Conservation (phyloP, 1,140 invertebrate genomes). For the Temnothorax nylanderi region DNA sequence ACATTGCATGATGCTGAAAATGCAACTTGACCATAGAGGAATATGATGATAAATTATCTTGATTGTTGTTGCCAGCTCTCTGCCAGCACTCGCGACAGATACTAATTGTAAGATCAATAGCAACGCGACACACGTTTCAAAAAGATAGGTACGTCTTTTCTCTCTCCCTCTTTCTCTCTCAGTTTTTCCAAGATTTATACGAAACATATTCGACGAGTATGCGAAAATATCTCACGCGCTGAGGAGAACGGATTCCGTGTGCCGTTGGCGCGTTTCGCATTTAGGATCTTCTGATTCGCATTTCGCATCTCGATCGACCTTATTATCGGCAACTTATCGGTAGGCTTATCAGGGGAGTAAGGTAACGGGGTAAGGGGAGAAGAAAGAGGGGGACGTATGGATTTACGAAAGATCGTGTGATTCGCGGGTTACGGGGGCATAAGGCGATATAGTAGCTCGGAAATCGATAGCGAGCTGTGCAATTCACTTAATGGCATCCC, state of each 20-base stretch:
- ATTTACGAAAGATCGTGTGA: conserved; percentile 63
- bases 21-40: background rate
- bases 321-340: conserved; percentile 34
- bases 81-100: background rate
- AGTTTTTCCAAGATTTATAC: conserved; percentile 2
- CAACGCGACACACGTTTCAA: background rate
- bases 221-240: conserved; percentile 4
- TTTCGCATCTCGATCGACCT: conserved; percentile 34
- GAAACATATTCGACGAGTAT: background rate
- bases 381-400: background rate
- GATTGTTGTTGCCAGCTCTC: background rate
- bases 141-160: background rate
- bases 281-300: background rate
- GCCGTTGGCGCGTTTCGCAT: conserved; percentile 3
- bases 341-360: background rate
- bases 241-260: too few species aligned
- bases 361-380: background rate
- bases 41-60: conserved; percentile 27
- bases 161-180: background rate
- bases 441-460: conserved; percentile 21
- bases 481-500: conserved; percentile 73
- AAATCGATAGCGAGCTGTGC: conserved; percentile 70
- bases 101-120: conserved; percentile 12
- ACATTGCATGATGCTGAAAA: background rate
- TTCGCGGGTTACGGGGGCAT: conserved; percentile 43